Percentiles rank a stretch among this genome's conserved stretches.
Conservation (phyloP, 1,140 invertebrate genomes). For the Drosophila nikananu region DNA sequence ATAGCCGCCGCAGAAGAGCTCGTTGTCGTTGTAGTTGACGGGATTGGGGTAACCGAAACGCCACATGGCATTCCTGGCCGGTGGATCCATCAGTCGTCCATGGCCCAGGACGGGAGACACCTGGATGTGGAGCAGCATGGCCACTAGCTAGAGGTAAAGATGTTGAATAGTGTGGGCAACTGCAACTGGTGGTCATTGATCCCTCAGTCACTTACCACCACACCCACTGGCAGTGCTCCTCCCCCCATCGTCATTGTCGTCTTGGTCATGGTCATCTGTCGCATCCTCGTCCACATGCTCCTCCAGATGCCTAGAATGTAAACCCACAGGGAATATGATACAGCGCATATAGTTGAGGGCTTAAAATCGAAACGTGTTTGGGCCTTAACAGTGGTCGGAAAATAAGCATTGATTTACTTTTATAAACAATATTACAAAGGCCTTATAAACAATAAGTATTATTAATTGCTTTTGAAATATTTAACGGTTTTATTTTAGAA, state of each 20-base stretch:
- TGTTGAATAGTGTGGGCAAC: background rate
- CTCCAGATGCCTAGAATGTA: constrained; percentile 27
- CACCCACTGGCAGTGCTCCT: constrained; percentile 34
- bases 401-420: background rate
- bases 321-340: constrained; percentile 38
- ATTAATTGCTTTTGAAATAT: no score
- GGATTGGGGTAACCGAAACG: constrained; percentile 96
- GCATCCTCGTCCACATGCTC: constrained; percentile 18
- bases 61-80: constrained; percentile 97
- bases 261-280: constrained; percentile 24
- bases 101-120: constrained; percentile 88
- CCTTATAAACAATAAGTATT: no score
- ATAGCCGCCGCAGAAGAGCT: constrained; percentile 92
- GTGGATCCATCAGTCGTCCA: constrained; percentile 94
- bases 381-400: background rate
- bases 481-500: no score
- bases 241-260: constrained; percentile 2
- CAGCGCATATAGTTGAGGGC: constrained; percentile 1
- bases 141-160: background rate
- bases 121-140: constrained; percentile 1
- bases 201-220: constrained; percentile 47
- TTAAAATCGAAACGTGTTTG: constrained; percentile 62
- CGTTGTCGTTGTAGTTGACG: constrained; percentile 97
- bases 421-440: no score
- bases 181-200: background rate